A percentile compares a stretch with the other conserved stretches of the same genome.
Evolutionary conservation across 1,140 invertebrate species (phyloP).

Genomic region (Agrypnia vestita): DNA sequence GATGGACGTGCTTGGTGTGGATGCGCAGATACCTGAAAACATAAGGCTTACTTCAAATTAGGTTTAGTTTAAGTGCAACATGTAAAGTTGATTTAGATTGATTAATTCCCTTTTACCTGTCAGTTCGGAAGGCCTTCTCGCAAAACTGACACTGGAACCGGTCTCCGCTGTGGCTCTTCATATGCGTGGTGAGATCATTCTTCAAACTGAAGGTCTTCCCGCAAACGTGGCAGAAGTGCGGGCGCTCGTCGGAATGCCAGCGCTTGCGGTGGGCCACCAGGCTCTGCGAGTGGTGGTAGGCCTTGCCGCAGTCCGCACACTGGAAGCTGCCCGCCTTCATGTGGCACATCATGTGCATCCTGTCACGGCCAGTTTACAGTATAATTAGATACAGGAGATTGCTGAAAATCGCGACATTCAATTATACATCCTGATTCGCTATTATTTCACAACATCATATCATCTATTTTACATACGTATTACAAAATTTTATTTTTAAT

Average conservation of each 20-base stretch:
- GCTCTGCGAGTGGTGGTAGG: constrained; percentile 58
- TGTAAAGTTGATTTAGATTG: no score
- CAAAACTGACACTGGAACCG: constrained; percentile 50
- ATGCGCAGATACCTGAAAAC: constrained; percentile 57
- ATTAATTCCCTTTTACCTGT: constrained; percentile 38
- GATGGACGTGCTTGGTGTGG: constrained; percentile 58
- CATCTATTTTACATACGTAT: no score
- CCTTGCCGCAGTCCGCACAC: constrained; percentile 55
- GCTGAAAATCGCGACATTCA: not conserved
- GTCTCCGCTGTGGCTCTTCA: constrained; percentile 49
- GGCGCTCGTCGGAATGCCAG: constrained; percentile 67
- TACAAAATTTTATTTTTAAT: no score
- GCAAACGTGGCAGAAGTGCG: constrained; percentile 69
- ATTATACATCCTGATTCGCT: not conserved
- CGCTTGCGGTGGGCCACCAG: constrained; percentile 54
- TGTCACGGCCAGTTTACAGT: not conserved
- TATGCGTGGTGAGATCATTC: constrained; percentile 57
- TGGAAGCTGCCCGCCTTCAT: constrained; percentile 48
- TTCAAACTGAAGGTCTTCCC: constrained; percentile 64
- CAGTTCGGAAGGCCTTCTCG: constrained; percentile 56
- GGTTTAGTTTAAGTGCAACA: not conserved
- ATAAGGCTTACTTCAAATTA: not conserved
- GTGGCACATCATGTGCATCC: constrained; percentile 55
- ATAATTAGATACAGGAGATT: no score
- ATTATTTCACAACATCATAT: not conserved